Evolutionary conservation across 1,140 invertebrate species (phyloP).

Genomic region (Galleria mellonella): DNA sequence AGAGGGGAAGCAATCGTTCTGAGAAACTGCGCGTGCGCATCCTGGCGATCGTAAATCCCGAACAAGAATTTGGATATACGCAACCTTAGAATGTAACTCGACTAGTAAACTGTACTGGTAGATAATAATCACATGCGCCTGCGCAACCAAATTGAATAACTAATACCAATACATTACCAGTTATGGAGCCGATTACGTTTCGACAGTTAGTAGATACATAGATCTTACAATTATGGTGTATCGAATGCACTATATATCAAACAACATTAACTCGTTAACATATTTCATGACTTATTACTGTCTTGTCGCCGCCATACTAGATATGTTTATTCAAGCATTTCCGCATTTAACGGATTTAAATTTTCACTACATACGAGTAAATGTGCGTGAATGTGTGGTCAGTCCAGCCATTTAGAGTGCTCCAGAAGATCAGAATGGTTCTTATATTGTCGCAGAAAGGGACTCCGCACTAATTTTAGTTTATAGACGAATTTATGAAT

Average conservation of each 20-base stretch:
- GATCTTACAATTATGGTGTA: not conserved
- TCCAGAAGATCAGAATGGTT: too few relatives aligned
- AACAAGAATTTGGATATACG: conserved; percentile 17
- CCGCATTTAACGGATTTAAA: too few relatives aligned
- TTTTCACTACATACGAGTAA: too few relatives aligned
- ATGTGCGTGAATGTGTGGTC: too few relatives aligned
- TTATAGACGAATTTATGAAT: too few relatives aligned
- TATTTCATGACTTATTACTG: too few relatives aligned
- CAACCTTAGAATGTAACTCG: conserved; percentile 13
- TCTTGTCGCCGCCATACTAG: too few relatives aligned
- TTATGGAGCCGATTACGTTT: not conserved
- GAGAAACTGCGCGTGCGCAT: conserved; percentile 22
- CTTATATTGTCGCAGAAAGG: too few relatives aligned
- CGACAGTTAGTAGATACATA: not conserved
- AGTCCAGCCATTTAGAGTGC: too few relatives aligned
- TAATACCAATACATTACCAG: not conserved
- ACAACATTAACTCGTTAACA: not conserved
- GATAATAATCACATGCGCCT: not conserved
- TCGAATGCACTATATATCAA: not conserved
- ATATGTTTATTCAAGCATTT: too few relatives aligned
- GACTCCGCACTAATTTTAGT: too few relatives aligned
- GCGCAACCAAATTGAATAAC: not conserved
- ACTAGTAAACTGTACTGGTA: not conserved
- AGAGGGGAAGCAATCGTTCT: conserved; percentile 5
- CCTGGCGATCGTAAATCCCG: conserved; percentile 21